phyloP scores from a whole-genome alignment of 2,113 vertebrate genomes.

The Albula goreensis region DNA sequence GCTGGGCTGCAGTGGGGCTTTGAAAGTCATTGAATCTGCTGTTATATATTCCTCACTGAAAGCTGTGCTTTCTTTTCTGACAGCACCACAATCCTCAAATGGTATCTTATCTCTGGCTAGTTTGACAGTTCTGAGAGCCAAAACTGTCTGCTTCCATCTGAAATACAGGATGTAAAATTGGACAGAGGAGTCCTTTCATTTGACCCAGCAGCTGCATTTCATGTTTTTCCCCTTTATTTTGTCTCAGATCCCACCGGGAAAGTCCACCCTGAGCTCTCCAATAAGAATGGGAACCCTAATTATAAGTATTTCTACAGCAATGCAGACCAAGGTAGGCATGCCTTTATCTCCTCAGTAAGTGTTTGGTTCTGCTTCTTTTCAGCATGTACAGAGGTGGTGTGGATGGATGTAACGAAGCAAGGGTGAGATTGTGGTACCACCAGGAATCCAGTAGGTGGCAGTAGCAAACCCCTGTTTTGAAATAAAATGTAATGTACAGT shows the following conservation, averaged over 20 bases:
- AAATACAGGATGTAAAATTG: background rate
- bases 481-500: background rate
- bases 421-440: background rate
- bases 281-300: conserved; percentile 91
- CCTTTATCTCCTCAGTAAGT: no score
- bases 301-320: conserved; percentile 97
- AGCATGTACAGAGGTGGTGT: no score
- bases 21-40: background rate
- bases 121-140: no score
- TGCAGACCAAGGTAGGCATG: conserved; percentile 86
- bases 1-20: background rate
- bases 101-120: no score
- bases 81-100: no score
- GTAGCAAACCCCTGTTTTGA: background rate
- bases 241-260: conserved; percentile 86
- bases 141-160: no score
- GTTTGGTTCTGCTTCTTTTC: no score
- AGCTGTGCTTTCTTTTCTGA: no score
- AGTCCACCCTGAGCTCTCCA: conserved; percentile 91
- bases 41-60: no score
- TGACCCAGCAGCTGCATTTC: background rate
- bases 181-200: background rate
- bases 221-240: conserved; percentile 25
- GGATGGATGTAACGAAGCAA: background rate
- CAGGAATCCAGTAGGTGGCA: background rate